phyloP scores from a whole-genome alignment of 1,140 invertebrate genomes.

The Trypoxylus dichotomus region DNA sequence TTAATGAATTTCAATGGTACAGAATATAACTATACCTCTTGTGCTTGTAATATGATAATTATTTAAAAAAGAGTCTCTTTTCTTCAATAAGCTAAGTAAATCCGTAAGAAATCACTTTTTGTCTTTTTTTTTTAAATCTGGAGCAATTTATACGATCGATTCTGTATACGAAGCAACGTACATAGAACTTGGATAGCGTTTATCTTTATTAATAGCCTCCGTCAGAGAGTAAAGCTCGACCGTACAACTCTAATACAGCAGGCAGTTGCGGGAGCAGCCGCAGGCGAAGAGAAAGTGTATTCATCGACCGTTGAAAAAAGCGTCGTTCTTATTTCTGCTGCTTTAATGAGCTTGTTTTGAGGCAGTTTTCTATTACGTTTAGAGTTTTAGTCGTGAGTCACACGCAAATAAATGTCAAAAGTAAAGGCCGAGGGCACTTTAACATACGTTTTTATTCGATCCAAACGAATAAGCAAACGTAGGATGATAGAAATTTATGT shows the following conservation, averaged over 20 bases:
- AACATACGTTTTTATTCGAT: not conserved
- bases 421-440: not conserved
- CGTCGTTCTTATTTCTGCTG: not conserved
- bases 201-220: not conserved
- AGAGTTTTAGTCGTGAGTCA: not conserved
- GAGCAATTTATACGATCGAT: too few relatives aligned
- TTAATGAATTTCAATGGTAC: too few relatives aligned
- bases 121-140: too few relatives aligned
- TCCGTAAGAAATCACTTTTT: too few relatives aligned
- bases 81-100: too few relatives aligned
- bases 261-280: not conserved
- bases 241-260: not conserved
- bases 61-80: too few relatives aligned
- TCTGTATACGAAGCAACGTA: too few relatives aligned
- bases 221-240: not conserved
- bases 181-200: not conserved
- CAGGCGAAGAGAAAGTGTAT: not conserved
- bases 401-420: not conserved
- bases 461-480: not conserved
- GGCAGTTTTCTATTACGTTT: not conserved
- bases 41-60: too few relatives aligned
- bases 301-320: not conserved
- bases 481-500: too few relatives aligned
- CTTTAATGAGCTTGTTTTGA: not conserved
- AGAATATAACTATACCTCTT: too few relatives aligned